These are phyloP conservation scores for Ptychoptera contaminata DNA, from an alignment of 2,888 invertebrate genomes.

Conservation along the genomic window DNA sequence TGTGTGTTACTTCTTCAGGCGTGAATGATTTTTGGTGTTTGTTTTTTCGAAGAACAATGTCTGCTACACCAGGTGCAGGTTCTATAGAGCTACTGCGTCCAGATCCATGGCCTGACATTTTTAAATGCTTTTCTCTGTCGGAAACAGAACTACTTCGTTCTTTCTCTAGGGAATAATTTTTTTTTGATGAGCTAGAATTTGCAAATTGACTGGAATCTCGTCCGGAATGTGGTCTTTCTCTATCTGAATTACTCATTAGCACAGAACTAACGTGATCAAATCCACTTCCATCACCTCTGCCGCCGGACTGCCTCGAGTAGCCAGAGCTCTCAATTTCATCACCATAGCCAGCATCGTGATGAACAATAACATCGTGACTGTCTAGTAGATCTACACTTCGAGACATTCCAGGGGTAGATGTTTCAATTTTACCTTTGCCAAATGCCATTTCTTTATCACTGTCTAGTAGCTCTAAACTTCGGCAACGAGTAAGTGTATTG, in stretches of 20 bases:
- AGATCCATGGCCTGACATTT: not conserved
- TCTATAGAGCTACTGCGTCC: not conserved
- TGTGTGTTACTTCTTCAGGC: not conserved
- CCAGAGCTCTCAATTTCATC: conserved; percentile 16
- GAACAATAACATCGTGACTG: conserved; percentile 15
- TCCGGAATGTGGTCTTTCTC: too few relatives aligned
- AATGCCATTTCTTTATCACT: conserved; percentile 24
- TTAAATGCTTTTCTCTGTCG: not conserved
- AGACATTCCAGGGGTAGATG: conserved; percentile 22
- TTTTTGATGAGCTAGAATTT: too few relatives aligned
- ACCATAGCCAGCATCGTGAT: conserved; percentile 11
- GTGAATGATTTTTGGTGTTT: not conserved
- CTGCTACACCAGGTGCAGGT: not conserved
- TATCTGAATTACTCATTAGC: too few relatives aligned
- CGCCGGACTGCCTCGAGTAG: conserved; percentile 11
- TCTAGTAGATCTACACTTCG: conserved; percentile 36
- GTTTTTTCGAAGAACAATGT: not conserved
- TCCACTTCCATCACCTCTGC: too few relatives aligned
- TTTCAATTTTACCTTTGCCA: conserved; percentile 19
- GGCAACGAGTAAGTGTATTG: conserved; percentile 46
- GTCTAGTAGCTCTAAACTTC: conserved; percentile 54
- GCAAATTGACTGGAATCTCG: too few relatives aligned
- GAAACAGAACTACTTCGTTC: not conserved
- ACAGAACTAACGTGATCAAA: too few relatives aligned
- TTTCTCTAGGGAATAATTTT: too few relatives aligned